Evolutionary conservation across 1,140 invertebrate species (phyloP), one percentile per base, ranked within the genome.

Genomic region (Coboldia fuscipes): DNA sequence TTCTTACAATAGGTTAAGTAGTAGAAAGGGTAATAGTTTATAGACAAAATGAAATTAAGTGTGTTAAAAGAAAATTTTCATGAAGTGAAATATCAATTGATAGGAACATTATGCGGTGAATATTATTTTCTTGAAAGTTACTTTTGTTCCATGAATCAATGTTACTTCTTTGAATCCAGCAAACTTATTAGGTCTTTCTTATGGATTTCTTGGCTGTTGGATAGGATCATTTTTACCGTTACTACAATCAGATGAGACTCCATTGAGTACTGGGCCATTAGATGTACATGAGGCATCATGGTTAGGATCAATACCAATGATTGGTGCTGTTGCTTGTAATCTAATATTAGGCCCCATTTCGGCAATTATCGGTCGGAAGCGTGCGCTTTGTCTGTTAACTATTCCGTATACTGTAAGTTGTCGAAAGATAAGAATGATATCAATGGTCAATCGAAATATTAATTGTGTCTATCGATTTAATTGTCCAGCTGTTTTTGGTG

Each of bases 181-280:
- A 3, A 58, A 46, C 19, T 38, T 59, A 15, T 47, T 53, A 6
- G 54, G 56, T 2, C 52, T 60, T 29, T 45, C 45, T 1, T 55
- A 58, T 43, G 56, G 57, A 19, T 42, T 54, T 15, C 54, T 51
- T 29, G 40, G 56, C 6, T 56, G 54, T 5, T 60, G 57, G 57
- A 41, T 56, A 35, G 56, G 56, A 2, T 56, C 56, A 1, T 50
- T 51, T 31, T 47, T 51, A 16, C 41, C 46, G 13, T 39, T 51
- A 1, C 37, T 60, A 3, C 53, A 56, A 37, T 50, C 51, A 0
- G 32, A 39, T 0, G 27, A 45, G 1, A 47, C 51, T 0, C 57
- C 57, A 1, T 32, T 56, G 2, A 16, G 17, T 4, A 46, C 44
- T 21, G 32, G 35, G 8, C 8, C 21, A 34, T 33, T 51, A 1